Percentiles rank a stretch among this genome's conserved stretches.
phyloP scores from a whole-genome alignment of 2,797 vertebrate species.

The Ambastaia sidthimunki region DNA sequence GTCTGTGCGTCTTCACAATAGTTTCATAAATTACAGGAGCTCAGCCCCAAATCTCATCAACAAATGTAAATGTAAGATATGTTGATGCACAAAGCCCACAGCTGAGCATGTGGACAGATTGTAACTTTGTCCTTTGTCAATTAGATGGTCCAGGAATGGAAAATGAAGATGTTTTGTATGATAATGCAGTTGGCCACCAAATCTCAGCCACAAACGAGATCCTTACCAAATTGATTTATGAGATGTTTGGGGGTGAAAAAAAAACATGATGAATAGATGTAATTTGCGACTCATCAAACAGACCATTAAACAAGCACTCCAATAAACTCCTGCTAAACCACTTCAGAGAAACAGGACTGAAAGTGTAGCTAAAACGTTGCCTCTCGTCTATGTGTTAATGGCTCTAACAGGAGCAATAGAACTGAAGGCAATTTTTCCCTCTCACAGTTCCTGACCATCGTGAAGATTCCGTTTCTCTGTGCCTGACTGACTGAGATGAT shows the following conservation, averaged over 20 bases:
- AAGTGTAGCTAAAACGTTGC: background rate
- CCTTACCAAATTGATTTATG: slow-evolving; percentile 18
- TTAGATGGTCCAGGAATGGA: background rate
- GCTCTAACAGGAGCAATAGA: background rate
- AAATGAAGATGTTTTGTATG: slow-evolving; percentile 14
- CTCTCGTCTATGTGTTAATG: slow-evolving; percentile 13
- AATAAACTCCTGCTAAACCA: slow-evolving; percentile 1
- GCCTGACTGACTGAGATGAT: slow-evolving; percentile 41
- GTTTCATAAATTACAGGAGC: slow-evolving; percentile 43
- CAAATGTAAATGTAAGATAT: slow-evolving; percentile 22
- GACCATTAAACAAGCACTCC: background rate
- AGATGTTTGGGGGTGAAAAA: background rate
- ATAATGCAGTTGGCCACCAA: slow-evolving; percentile 24
- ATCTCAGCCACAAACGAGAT: background rate
- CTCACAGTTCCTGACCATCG: background rate
- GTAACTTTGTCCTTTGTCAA: background rate
- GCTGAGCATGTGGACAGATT: slow-evolving; percentile 11
- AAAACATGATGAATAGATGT: slow-evolving; percentile 22
- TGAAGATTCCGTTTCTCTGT: slow-evolving; percentile 16
- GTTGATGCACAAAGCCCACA: slow-evolving; percentile 32
- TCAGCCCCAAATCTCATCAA: slow-evolving; percentile 39
- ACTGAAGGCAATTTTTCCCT: slow-evolving; percentile 2
- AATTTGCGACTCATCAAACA: background rate
- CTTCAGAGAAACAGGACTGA: background rate
- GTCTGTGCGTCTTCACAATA: slow-evolving; percentile 21